phyloP scores from a whole-genome alignment of 2,113 vertebrate species.

The Axis porcinus region DNA sequence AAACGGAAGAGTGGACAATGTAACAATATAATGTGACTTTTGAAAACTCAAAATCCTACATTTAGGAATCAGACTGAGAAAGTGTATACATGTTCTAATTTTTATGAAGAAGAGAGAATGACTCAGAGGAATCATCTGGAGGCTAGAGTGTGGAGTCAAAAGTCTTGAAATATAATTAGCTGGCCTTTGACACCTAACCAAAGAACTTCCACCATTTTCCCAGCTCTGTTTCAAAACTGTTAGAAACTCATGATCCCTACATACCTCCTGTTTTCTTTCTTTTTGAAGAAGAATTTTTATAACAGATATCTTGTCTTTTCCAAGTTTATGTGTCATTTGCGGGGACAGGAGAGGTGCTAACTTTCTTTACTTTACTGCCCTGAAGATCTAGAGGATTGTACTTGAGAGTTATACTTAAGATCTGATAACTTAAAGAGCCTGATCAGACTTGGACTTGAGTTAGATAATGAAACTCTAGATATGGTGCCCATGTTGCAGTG shows the following conservation, averaged over 20 bases:
- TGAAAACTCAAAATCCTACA: neutral
- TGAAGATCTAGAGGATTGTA: neutral
- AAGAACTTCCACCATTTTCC: neutral
- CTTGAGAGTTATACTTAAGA: neutral
- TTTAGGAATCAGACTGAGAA: neutral
- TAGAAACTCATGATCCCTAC: neutral
- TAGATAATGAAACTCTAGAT: neutral
- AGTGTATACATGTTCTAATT: neutral
- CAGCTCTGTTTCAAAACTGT: neutral
- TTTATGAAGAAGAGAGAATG: neutral
- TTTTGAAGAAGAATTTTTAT: neutral
- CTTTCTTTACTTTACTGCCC: neutral
- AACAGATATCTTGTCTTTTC: neutral
- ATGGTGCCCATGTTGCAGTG: neutral
- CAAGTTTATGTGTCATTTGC: neutral
- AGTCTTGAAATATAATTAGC: neutral
- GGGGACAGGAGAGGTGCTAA: neutral
- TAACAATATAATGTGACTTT: neutral
- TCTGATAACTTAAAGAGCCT: neutral
- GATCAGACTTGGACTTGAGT: neutral
- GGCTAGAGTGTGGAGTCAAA: neutral
- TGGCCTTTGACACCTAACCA: neutral
- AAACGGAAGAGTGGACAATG: neutral
- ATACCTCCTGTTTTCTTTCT: accelerated
- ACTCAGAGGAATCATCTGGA: neutral